Evolutionary conservation across 2,113 vertebrate genomes (phyloP).

Genomic region (Thoracochromis brauschi): DNA sequence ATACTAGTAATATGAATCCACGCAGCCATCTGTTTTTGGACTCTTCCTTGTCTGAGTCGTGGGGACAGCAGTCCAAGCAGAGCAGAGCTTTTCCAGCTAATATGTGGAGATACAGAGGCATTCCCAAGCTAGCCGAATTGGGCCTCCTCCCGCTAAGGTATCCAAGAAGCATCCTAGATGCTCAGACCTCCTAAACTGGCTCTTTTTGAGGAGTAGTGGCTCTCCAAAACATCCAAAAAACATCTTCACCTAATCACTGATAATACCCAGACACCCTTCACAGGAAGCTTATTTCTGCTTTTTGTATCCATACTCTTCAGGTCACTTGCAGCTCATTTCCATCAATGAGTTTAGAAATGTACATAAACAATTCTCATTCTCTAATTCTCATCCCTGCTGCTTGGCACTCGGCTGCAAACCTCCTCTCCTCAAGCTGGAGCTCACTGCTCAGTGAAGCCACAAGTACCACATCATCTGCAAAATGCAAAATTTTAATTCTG

Average conservation of each 20-base stretch:
- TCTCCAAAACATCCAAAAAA: not conserved
- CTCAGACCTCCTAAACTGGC: not conserved
- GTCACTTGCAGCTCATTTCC: not conserved
- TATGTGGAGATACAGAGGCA: not conserved
- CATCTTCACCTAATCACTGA: not conserved
- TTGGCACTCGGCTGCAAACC: not conserved
- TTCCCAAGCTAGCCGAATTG: not conserved
- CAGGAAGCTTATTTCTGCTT: not conserved
- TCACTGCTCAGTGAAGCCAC: not conserved
- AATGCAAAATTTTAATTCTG: not conserved
- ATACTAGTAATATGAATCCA: not conserved
- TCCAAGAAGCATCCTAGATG: not conserved
- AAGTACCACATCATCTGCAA: not conserved
- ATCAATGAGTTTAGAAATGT: not conserved
- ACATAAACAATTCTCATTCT: not conserved
- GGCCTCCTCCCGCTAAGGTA: not conserved
- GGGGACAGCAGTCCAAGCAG: not conserved
- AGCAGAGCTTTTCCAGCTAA: not conserved
- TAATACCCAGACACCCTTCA: not conserved
- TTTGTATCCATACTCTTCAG: not conserved
- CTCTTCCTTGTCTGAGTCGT: not conserved
- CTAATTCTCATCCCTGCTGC: not conserved
- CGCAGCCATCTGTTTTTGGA: not conserved
- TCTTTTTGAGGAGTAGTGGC: not conserved
- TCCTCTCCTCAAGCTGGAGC: not conserved